phyloP scores from a whole-genome alignment of 2,888 invertebrate genomes.

The Xestia rhomboidea region DNA sequence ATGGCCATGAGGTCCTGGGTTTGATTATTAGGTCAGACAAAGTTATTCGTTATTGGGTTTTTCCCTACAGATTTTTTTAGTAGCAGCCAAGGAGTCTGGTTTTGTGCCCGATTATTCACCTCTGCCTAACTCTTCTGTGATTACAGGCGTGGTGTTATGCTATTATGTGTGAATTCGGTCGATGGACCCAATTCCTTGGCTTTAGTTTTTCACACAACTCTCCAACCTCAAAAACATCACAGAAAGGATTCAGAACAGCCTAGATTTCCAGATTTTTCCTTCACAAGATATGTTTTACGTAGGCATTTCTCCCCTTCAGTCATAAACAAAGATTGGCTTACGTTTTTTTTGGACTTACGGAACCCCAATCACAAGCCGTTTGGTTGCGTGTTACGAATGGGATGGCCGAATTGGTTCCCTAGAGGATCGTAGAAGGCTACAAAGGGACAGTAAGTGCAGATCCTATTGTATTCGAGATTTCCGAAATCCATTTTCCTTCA shows the following conservation, averaged over 20 bases:
- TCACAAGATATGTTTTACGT: not conserved
- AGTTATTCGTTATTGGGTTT: too few relatives aligned
- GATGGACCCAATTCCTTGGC: not conserved
- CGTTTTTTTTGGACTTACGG: conserved; percentile 17
- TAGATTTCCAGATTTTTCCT: conserved; percentile 4
- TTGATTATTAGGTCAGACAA: too few relatives aligned
- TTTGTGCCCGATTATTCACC: too few relatives aligned
- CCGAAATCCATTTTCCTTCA: conserved; percentile 44
- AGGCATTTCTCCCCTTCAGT: not conserved
- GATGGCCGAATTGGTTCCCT: conserved; percentile 44
- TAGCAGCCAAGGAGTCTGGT: too few relatives aligned
- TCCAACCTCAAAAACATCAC: not conserved
- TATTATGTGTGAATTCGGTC: too few relatives aligned
- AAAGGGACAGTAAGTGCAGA: conserved; percentile 37
- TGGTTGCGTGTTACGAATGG: conserved; percentile 36
- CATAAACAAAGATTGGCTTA: conserved; percentile 33
- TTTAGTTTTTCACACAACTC: not conserved
- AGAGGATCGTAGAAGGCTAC: conserved; percentile 24
- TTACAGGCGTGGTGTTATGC: too few relatives aligned
- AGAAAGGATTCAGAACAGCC: not conserved
- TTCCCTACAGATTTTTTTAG: too few relatives aligned
- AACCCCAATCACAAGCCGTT: conserved; percentile 40
- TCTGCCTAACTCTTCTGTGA: too few relatives aligned
- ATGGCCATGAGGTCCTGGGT: too few relatives aligned
- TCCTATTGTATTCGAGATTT: conserved; percentile 42